Conservation (phyloP, 2,113 vertebrate species). For the Sinocyclocheilus maitianheensis region DNA sequence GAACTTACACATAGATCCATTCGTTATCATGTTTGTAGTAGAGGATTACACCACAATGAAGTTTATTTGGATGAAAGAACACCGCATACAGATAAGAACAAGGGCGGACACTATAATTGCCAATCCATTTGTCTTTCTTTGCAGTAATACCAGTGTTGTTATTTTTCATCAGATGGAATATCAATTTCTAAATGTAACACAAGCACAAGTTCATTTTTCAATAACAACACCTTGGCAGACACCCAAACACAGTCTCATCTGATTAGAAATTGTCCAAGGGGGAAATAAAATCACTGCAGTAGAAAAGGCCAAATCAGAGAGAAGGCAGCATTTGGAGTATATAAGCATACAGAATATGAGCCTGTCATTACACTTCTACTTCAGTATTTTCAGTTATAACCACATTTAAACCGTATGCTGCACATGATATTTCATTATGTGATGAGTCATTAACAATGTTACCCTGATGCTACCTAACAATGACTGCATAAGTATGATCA, state of each 20-base stretch:
- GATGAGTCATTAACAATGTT: neutral
- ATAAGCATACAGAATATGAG: neutral
- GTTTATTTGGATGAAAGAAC: neutral
- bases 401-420: neutral
- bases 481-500: neutral
- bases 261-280: neutral
- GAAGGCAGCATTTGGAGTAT: neutral
- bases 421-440: neutral
- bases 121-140: slow-evolving; percentile 16
- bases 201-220: slow-evolving; percentile 14
- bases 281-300: neutral
- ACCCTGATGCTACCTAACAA: neutral
- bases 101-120: neutral
- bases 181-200: slow-evolving; percentile 13
- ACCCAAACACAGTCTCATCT: slow-evolving; percentile 7
- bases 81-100: neutral
- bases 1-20: neutral
- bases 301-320: slow-evolving; percentile 12
- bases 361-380: neutral
- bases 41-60: neutral
- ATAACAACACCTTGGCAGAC: slow-evolving; percentile 14
- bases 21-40: neutral
- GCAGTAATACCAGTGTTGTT: slow-evolving; percentile 18
- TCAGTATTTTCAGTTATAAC: neutral
- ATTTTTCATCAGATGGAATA: slow-evolving; percentile 24